Conservation (phyloP, 2,113 vertebrate species). For the Laterallus jamaicensis region DNA sequence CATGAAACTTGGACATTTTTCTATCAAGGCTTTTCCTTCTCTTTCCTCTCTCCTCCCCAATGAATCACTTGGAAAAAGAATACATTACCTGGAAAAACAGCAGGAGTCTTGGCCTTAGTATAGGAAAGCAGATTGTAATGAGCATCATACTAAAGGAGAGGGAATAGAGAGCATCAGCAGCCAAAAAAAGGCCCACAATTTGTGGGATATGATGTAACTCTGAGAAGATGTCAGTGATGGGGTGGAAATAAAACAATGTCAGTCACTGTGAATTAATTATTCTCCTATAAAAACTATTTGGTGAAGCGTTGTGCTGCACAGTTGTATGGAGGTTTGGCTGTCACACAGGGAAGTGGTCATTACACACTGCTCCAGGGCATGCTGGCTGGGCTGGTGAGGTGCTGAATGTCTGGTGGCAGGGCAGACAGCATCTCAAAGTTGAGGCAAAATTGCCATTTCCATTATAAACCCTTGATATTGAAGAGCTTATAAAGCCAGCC, state of each 20-base stretch:
- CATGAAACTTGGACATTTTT: slow-evolving; percentile 12
- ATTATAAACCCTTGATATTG: neutral
- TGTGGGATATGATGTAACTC: slow-evolving; percentile 19
- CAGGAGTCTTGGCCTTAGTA: neutral
- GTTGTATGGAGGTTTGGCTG: neutral
- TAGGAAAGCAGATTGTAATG: slow-evolving; percentile 34
- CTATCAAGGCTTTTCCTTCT: neutral
- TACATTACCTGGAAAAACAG: slow-evolving; percentile 50
- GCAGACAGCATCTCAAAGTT: neutral
- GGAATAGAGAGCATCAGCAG: neutral
- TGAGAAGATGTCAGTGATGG: slow-evolving; percentile 10
- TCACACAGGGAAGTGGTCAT: neutral
- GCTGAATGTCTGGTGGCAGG: neutral
- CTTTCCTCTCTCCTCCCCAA: neutral
- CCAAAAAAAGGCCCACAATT: neutral
- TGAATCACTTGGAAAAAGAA: slow-evolving; percentile 16
- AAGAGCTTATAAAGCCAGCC: slow-evolving; percentile 7
- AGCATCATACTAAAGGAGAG: neutral
- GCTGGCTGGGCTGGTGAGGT: neutral
- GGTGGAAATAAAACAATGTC: slow-evolving; percentile 19
- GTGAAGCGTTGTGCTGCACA: neutral
- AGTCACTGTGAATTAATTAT: slow-evolving; percentile 28
- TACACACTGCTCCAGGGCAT: neutral
- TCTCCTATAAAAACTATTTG: neutral
- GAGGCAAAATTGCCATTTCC: neutral